Evolutionary conservation across 2,888 invertebrate genomes (phyloP).

Genomic region (Abrostola triplasia): DNA sequence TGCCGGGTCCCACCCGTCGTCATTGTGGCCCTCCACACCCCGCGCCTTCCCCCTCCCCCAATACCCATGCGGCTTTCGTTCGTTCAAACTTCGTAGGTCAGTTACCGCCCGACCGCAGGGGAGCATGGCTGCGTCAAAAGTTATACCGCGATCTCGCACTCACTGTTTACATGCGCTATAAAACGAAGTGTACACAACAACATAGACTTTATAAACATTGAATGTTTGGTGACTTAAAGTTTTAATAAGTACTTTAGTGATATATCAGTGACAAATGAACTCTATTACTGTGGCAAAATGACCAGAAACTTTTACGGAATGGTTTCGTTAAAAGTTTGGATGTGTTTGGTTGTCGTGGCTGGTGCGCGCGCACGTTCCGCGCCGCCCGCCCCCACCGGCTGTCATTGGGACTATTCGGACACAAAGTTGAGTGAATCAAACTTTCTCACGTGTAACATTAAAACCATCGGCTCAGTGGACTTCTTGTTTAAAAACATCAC

Average conservation of each 20-base stretch:
- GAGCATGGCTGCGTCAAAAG: slow-evolving; percentile 88
- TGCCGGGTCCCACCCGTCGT: slow-evolving; percentile 81
- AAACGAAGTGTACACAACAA: slow-evolving; percentile 76
- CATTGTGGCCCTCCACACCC: slow-evolving; percentile 73
- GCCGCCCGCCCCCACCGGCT: slow-evolving; percentile 91
- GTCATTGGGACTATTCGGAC: slow-evolving; percentile 91
- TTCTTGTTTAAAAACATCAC: slow-evolving; percentile 92
- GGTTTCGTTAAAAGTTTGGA: slow-evolving; percentile 88
- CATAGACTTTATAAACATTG: slow-evolving; percentile 71
- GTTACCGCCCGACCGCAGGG: slow-evolving; percentile 88
- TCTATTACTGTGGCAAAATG: slow-evolving; percentile 79
- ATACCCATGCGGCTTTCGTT: slow-evolving; percentile 87
- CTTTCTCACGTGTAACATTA: slow-evolving; percentile 91
- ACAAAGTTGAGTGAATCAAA: slow-evolving; percentile 88
- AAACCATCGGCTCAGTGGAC: slow-evolving; percentile 92
- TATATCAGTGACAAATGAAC: slow-evolving; percentile 82
- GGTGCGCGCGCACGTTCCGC: slow-evolving; percentile 87
- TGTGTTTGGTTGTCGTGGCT: slow-evolving; percentile 81
- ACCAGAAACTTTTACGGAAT: slow-evolving; percentile 83
- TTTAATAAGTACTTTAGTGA: slow-evolving; percentile 72
- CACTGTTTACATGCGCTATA: slow-evolving; percentile 85
- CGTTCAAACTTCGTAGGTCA: slow-evolving; percentile 89
- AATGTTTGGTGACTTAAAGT: slow-evolving; percentile 77
- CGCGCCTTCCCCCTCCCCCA: slow-evolving; percentile 69
- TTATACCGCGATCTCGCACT: slow-evolving; percentile 84